phyloP scores from a whole-genome alignment of 2,113 vertebrate species.

The Leiothrix lutea region DNA sequence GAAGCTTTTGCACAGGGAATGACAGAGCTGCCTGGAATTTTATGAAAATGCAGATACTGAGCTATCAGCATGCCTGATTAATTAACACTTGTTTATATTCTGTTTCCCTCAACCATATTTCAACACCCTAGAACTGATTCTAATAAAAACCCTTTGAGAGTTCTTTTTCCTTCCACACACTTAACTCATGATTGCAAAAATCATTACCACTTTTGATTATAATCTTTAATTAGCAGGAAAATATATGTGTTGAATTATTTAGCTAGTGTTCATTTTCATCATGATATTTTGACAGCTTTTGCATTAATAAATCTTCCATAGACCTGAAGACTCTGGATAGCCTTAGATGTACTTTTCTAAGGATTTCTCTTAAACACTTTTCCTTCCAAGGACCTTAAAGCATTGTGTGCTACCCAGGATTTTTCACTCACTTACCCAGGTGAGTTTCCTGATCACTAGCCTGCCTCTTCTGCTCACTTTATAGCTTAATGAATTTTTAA shows the following conservation, averaged over 20 bases:
- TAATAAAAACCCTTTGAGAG: slow-evolving; percentile 15
- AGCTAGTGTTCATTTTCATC: not conserved
- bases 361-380: not conserved
- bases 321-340: not conserved
- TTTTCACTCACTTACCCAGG: not conserved
- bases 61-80: slow-evolving; percentile 15
- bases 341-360: not conserved
- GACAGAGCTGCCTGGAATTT: not conserved
- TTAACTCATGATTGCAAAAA: slow-evolving; percentile 54
- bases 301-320: not conserved
- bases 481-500: slow-evolving; percentile 37
- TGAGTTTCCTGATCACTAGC: not conserved
- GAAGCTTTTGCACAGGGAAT: not conserved
- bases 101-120: slow-evolving; percentile 35
- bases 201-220: slow-evolving; percentile 57
- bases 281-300: slow-evolving; percentile 20
- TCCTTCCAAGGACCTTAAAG: not conserved
- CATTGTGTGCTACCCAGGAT: not conserved
- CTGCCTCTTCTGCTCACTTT: not conserved
- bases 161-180: slow-evolving; percentile 17
- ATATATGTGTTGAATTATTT: slow-evolving; percentile 56
- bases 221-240: slow-evolving; percentile 58
- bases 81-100: slow-evolving; percentile 53
- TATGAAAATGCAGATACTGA: slow-evolving; percentile 5
- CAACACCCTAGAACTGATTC: not conserved